Evolutionary conservation across 2,113 vertebrate genomes (phyloP), one percentile per base, ranked within the genome.

Genomic region (Dipodomys stephensi): DNA sequence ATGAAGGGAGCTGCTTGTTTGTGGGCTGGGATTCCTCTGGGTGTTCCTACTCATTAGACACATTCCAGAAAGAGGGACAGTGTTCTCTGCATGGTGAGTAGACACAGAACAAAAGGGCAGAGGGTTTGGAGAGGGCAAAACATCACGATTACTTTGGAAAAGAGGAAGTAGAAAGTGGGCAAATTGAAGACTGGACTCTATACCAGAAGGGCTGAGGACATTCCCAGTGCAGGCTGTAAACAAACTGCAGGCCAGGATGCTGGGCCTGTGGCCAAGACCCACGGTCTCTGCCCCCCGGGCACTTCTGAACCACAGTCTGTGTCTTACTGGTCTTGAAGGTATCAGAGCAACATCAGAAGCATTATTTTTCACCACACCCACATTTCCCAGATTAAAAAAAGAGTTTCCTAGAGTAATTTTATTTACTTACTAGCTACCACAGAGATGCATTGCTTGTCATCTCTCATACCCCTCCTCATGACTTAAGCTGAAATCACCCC

Each of bases 131-230:
- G 72, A 44, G 0, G 32, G 74, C 1, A 18, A 53, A n/a, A 7
- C 2, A 0, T 19, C 76, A 57, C 0, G 8, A 16, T 0, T 3
- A 19, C n/a, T 35, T 18, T 2, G 71, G 74, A 20, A 23, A 18
- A 2, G 23, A 53, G 57, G 15, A 57, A 16, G 53, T 16, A 16
- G 53, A 57, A 53, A 53, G 9, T 0, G 15, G 88, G 46, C 10
- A 27, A 16, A 2, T 0, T 0, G 0, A 0, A 16, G 20, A 7
- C 35, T 60, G 12, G 8, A 19, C 15, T 1, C 11, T 0, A 0
- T 18, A 20, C 85, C 22, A 62, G 35, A 13, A 27, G 9, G 11
- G 62, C 25, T 27, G 30, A 53, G 35, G 53, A 57, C 62, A 8
- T 27, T 67, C 65, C 65, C 65, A 9, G 11, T 25, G 19, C 7